These are phyloP conservation scores for Rhinolophus ferrumequinum DNA, from an alignment of 2,113 vertebrate genomes.

Conservation along the genomic window DNA sequence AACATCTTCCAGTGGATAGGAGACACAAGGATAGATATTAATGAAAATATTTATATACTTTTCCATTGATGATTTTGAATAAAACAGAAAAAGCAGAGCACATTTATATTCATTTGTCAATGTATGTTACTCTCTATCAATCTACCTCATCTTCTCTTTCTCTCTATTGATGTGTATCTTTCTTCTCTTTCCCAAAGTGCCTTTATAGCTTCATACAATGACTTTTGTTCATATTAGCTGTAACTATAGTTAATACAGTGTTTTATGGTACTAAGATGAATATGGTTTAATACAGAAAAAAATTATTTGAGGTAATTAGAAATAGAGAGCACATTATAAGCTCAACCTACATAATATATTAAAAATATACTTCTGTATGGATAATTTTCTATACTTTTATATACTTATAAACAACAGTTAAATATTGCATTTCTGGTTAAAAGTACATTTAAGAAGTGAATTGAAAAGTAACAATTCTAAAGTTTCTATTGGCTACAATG, in stretches of 20 bases:
- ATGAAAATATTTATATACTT: not conserved
- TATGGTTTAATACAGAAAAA: not conserved
- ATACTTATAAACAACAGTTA: slow-evolving; percentile 40
- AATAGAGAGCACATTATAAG: too few relatives aligned
- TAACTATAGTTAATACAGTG: not conserved
- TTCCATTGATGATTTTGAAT: not conserved
- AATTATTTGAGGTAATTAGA: too few relatives aligned
- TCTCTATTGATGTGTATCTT: not conserved
- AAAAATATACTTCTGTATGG: slow-evolving; percentile 20
- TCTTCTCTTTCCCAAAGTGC: not conserved
- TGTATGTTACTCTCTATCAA: not conserved
- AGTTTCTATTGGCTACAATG: not conserved
- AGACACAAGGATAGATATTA: not conserved
- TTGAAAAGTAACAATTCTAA: slow-evolving; percentile 44
- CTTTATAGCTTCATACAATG: not conserved
- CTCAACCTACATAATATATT: not conserved
- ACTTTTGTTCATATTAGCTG: not conserved
- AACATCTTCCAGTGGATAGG: not conserved
- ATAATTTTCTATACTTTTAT: slow-evolving; percentile 50
- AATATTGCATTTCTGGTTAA: slow-evolving; percentile 61
- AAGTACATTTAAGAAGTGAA: slow-evolving; percentile 53
- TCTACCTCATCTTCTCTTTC: not conserved
- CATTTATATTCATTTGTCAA: not conserved
- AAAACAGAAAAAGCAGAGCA: not conserved
- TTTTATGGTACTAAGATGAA: not conserved